These are phyloP conservation scores for Bovichtus diacanthus DNA, from an alignment of 2,797 vertebrate species.

Conservation along the genomic window DNA sequence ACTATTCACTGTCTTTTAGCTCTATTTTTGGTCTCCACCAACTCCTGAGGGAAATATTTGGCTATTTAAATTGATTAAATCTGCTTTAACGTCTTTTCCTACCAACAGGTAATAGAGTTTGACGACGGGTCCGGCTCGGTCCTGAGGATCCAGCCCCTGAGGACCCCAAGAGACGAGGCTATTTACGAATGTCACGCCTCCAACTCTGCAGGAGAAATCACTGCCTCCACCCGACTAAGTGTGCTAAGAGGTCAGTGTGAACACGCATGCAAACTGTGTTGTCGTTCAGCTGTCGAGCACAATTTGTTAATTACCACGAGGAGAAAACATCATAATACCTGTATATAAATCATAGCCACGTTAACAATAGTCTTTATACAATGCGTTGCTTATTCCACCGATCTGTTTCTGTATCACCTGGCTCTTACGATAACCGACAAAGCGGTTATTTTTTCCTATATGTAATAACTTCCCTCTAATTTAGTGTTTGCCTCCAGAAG, in stretches of 20 bases:
- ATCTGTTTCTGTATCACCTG: neutral
- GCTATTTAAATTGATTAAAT: neutral
- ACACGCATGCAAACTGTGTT: neutral
- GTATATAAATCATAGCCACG: neutral
- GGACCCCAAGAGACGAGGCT: conserved; percentile 96
- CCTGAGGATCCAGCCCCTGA: conserved; percentile 96
- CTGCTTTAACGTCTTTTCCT: neutral
- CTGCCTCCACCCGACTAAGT: conserved; percentile 93
- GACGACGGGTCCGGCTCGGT: conserved; percentile 98
- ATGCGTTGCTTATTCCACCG: neutral
- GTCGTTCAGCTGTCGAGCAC: neutral
- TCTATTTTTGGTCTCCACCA: neutral
- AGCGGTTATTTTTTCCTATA: neutral
- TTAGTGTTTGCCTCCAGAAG: neutral
- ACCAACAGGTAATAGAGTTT: conserved; percentile 97
- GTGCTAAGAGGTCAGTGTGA: conserved; percentile 92
- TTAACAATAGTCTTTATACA: no score
- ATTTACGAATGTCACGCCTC: conserved; percentile 98
- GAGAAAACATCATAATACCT: neutral
- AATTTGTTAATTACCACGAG: no score
- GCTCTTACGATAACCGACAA: neutral
- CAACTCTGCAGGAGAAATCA: conserved; percentile 95
- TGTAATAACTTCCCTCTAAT: neutral
- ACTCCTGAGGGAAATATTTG: neutral
- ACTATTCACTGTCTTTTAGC: neutral